Evolutionary conservation across 53 echinoderm and acorn worm genomes (phyloP).

Genomic region (Luidia sarsii): DNA sequence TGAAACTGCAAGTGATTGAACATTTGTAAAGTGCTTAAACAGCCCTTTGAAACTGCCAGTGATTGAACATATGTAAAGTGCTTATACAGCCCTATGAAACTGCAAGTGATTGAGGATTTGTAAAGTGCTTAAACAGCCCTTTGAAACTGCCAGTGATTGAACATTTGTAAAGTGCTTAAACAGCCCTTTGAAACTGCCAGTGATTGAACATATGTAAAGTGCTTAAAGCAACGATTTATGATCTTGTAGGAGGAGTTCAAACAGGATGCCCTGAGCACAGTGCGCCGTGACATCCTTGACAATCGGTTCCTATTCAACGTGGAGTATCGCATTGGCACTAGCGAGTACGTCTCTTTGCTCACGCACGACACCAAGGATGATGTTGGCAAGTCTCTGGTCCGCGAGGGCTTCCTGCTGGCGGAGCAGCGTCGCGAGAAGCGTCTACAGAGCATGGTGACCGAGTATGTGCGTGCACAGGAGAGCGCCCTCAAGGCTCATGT

Average conservation of each 20-base stretch:
- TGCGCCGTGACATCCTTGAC: constrained; percentile 70
- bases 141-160: no score
- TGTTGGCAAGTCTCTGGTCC: constrained; percentile 66
- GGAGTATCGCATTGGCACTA: constrained; percentile 73
- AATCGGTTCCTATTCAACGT: constrained; percentile 82
- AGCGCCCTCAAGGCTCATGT: constrained; percentile 82
- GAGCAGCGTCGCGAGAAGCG: constrained; percentile 90
- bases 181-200: no score
- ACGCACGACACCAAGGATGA: constrained; percentile 76
- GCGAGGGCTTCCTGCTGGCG: constrained; percentile 83
- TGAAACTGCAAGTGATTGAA: no score
- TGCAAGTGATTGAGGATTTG: no score
- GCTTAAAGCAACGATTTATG: no score
- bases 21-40: no score
- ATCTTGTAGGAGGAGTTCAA: constrained; percentile 91
- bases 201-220: no score
- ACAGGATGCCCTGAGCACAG: constrained; percentile 67
- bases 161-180: no score
- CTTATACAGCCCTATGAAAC: no score
- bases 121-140: no score
- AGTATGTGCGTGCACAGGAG: constrained; percentile 83
- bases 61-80: no score
- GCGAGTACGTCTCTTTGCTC: constrained; percentile 83
- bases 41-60: no score
- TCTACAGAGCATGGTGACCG: constrained; percentile 81